These are phyloP conservation scores for Drosophila villosipedis DNA, from an alignment of 2,888 invertebrate genomes.

Conservation along the genomic window DNA sequence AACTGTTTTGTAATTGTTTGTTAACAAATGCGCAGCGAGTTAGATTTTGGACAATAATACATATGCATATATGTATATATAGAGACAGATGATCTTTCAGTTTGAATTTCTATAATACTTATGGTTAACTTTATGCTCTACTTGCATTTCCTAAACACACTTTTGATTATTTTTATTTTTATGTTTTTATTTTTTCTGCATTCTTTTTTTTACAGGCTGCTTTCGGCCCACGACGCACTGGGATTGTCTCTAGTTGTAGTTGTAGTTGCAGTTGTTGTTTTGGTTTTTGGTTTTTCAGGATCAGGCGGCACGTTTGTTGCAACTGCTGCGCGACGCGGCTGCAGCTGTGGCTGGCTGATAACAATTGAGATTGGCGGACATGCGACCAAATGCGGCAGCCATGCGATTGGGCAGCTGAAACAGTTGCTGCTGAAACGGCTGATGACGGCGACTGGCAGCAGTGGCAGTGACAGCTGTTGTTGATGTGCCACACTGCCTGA, in stretches of 20 bases:
- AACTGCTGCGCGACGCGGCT: constrained; percentile 20
- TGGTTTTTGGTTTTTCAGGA: background rate
- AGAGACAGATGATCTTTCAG: constrained; percentile 36
- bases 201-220: constrained; percentile 27
- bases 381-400: constrained; percentile 59
- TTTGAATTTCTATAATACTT: constrained; percentile 55
- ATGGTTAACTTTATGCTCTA: constrained; percentile 55
- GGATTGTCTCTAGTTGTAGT: constrained; percentile 71
- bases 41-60: constrained; percentile 30
- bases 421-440: constrained; percentile 61
- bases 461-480: background rate
- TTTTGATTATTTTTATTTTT: constrained; percentile 19
- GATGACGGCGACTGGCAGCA: constrained; percentile 6
- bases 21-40: constrained; percentile 47
- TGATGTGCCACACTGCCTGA: constrained; percentile 35
- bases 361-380: constrained; percentile 77
- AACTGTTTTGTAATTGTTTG: constrained; percentile 30
- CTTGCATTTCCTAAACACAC: constrained; percentile 17
- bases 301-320: constrained; percentile 33
- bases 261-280: constrained; percentile 6
- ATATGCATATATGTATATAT: constrained; percentile 13
- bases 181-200: constrained; percentile 15
- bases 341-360: constrained; percentile 53
- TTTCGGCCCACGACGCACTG: constrained; percentile 61
- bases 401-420: constrained; percentile 63